Conservation (phyloP, 2,113 vertebrate genomes). For the Nibea coibor region DNA sequence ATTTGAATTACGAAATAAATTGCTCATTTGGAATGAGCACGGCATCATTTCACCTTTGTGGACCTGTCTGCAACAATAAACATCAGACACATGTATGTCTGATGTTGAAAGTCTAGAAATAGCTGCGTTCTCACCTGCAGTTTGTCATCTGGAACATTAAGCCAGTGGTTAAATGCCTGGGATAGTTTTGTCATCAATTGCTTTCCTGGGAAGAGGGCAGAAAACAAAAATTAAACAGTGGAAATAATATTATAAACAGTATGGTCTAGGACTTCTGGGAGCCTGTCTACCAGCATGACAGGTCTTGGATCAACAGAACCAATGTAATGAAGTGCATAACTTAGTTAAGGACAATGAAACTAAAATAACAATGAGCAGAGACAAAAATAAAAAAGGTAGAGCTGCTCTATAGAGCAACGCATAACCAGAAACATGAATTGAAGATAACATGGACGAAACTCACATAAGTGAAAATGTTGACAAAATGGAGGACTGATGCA, state of each 20-base stretch:
- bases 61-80: conserved; percentile 20
- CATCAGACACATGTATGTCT: background rate
- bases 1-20: conserved; percentile 42
- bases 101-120: conserved; percentile 16
- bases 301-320: no score
- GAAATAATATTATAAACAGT: background rate
- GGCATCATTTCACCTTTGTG: conserved; percentile 24
- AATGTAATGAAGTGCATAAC: no score
- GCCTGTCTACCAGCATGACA: no score
- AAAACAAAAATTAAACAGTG: background rate
- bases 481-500: no score
- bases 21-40: background rate
- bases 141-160: conserved; percentile 98
- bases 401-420: no score
- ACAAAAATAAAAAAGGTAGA: no score
- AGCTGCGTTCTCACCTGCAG: conserved; percentile 88
- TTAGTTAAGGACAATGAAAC: no score
- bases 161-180: conserved; percentile 99
- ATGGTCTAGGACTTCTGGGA: no score
- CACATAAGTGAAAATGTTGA: no score
- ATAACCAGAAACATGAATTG: no score
- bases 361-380: no score
- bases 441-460: no score
- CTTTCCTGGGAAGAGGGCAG: conserved; percentile 86
- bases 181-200: conserved; percentile 96